Evolutionary conservation across 2,797 vertebrate species (phyloP).

Genomic region (Podarcis siculus): DNA sequence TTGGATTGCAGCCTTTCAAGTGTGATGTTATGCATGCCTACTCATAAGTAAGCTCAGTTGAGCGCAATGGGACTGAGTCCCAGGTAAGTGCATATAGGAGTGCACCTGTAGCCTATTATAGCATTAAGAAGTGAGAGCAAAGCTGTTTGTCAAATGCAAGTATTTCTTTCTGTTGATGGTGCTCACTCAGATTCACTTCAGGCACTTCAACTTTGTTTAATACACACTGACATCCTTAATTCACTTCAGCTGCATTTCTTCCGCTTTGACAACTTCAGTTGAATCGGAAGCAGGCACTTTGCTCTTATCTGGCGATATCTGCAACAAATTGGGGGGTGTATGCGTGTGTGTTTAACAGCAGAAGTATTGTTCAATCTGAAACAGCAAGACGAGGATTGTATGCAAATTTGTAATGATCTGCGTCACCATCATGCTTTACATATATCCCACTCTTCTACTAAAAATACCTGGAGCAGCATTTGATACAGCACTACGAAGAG

Average conservation of each 20-base stretch:
- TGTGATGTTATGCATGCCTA: not conserved
- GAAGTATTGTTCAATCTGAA: not conserved
- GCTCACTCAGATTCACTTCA: not conserved
- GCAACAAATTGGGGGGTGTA: not conserved
- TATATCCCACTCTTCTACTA: too few relatives aligned
- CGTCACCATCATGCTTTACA: too few relatives aligned
- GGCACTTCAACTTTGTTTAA: not conserved
- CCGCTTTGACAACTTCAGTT: not conserved
- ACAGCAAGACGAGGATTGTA: not conserved
- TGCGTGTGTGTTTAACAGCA: not conserved
- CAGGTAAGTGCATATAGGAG: too few relatives aligned
- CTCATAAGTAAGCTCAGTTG: not conserved
- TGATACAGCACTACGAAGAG: too few relatives aligned
- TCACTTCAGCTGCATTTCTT: conserved; percentile 6
- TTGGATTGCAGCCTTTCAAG: not conserved
- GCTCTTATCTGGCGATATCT: not conserved
- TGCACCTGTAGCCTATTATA: not conserved
- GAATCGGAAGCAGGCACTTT: not conserved
- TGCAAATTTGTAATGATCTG: not conserved
- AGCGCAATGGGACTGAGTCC: not conserved
- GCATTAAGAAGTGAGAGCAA: too few relatives aligned
- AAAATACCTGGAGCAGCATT: too few relatives aligned
- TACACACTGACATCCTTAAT: conserved; percentile 3
- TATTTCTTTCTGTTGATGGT: not conserved
- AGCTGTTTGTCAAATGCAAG: not conserved